phyloP scores from a whole-genome alignment of 2,888 invertebrate species.

The Cheilosia variabilis region DNA sequence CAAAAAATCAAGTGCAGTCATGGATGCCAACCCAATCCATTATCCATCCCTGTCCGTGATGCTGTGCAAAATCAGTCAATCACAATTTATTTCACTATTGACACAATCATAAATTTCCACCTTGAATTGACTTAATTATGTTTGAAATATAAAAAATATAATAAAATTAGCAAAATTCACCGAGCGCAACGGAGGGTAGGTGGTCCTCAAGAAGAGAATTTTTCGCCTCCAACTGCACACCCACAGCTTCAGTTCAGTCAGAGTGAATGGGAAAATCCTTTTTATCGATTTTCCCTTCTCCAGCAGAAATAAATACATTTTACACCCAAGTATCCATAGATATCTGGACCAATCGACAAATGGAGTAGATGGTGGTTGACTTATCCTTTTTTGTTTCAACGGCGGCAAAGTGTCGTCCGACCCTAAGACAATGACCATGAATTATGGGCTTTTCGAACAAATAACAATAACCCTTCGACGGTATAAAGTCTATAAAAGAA shows the following conservation, averaged over 20 bases:
- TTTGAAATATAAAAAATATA: background rate
- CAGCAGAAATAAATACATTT: slow-evolving; percentile 46
- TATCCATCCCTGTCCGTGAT: slow-evolving; percentile 23
- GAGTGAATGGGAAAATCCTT: slow-evolving; percentile 63
- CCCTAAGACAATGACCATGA: slow-evolving; percentile 74
- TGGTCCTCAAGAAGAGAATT: background rate
- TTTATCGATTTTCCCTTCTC: slow-evolving; percentile 70
- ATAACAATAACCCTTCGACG: background rate
- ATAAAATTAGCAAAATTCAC: slow-evolving; percentile 22
- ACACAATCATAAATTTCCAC: slow-evolving; percentile 38
- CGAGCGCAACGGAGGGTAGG: slow-evolving; percentile 28
- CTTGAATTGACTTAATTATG: slow-evolving; percentile 32
- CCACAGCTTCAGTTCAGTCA: slow-evolving; percentile 45
- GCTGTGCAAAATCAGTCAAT: slow-evolving; percentile 41
- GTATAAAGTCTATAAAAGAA: background rate
- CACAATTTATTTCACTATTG: slow-evolving; percentile 25
- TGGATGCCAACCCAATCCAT: background rate
- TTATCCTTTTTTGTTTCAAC: slow-evolving; percentile 33
- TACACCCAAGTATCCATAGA: slow-evolving; percentile 38
- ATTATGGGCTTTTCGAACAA: slow-evolving; percentile 34
- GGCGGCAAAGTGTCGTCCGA: slow-evolving; percentile 57
- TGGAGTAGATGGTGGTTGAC: slow-evolving; percentile 24
- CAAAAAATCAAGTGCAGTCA: slow-evolving; percentile 3
- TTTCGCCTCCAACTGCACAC: slow-evolving; percentile 10
- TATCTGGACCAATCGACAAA: background rate